Evolutionary conservation across 1,140 invertebrate species (phyloP).

Genomic region (Thaumetopoea pityocampa): DNA sequence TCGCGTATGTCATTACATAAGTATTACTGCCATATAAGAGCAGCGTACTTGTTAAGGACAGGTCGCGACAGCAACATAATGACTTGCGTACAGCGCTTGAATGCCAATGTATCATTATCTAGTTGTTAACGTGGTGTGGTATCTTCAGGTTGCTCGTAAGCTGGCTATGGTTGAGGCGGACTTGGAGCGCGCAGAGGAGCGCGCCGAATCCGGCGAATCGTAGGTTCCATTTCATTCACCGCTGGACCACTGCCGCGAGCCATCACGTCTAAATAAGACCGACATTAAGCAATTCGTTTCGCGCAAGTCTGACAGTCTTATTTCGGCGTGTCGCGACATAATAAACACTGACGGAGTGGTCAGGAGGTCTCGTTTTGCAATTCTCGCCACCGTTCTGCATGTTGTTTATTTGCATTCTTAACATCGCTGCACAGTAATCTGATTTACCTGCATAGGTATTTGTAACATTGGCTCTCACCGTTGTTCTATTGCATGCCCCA

Average conservation of each 20-base stretch:
- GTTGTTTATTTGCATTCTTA: conserved; percentile 71
- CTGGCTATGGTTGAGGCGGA: conserved; percentile 99
- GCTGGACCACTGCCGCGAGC: conserved; percentile 20
- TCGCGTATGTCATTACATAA: conserved; percentile 66
- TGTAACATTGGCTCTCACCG: conserved; percentile 55
- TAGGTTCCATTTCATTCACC: conserved; percentile 81
- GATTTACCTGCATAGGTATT: conserved; percentile 60
- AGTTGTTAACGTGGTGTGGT: conserved; percentile 44
- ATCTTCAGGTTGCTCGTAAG: conserved; percentile 98
- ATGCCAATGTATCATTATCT: conserved; percentile 22
- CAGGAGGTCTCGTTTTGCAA: conserved; percentile 53
- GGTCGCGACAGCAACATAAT: conserved; percentile 20
- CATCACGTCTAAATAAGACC: conserved; percentile 14
- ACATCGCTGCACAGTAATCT: conserved; percentile 66
- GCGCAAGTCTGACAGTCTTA: conserved; percentile 15
- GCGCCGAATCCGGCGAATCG: conserved; percentile 99
- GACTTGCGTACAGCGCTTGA: conserved; percentile 18
- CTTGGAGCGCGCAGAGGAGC: conserved; percentile 99
- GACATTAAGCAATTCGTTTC: conserved; percentile 10
- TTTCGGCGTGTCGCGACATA: conserved; percentile 29
- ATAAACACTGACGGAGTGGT: conserved; percentile 33
- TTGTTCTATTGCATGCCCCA: conserved; percentile 61
- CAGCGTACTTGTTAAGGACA: conserved; percentile 42
- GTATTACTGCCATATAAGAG: conserved; percentile 57
- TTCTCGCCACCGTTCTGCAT: conserved; percentile 68